These are phyloP conservation scores for Ypsolopha sequella DNA, from an alignment of 2,888 invertebrate genomes.

Conservation along the genomic window DNA sequence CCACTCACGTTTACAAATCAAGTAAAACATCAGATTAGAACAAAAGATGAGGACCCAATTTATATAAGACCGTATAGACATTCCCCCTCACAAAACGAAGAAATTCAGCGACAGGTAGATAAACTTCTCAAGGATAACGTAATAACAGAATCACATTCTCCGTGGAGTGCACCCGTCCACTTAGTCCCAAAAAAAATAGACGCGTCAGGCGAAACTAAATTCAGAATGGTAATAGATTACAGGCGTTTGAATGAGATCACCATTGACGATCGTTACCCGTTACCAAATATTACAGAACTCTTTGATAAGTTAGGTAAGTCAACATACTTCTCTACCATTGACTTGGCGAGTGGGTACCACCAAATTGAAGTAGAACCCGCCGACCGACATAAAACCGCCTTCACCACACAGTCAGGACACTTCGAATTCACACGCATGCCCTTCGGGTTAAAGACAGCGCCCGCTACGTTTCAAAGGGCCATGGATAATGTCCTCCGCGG, in stretches of 20 bases:
- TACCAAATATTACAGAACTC: slow-evolving; percentile 17
- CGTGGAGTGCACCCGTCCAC: slow-evolving; percentile 29
- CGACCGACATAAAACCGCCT: slow-evolving; percentile 17
- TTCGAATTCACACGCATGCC: slow-evolving; percentile 24
- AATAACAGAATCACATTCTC: slow-evolving; percentile 22
- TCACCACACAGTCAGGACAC: slow-evolving; percentile 15
- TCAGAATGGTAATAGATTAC: slow-evolving; percentile 21
- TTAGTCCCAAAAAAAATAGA: slow-evolving; percentile 31
- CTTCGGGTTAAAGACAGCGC: slow-evolving; percentile 33
- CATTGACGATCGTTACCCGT: slow-evolving; percentile 19
- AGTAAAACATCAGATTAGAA: slow-evolving; percentile 11
- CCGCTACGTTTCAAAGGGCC: slow-evolving; percentile 32
- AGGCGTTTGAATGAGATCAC: slow-evolving; percentile 22
- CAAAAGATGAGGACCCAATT: slow-evolving; percentile 18
- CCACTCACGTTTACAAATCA: slow-evolving; percentile 17
- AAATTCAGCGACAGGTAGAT: slow-evolving; percentile 22
- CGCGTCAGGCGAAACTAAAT: slow-evolving; percentile 22
- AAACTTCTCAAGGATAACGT: slow-evolving; percentile 23
- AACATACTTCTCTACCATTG: slow-evolving; percentile 14
- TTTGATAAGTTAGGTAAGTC: slow-evolving; percentile 12
- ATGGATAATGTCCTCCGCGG: slow-evolving; percentile 21
- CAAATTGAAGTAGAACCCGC: slow-evolving; percentile 14
- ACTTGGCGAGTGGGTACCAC: slow-evolving; percentile 19
- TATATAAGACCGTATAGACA: too few species aligned
- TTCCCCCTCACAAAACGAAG: slow-evolving; percentile 17